These are phyloP conservation scores for Chrysoperla carnea DNA, from an alignment of 1,140 invertebrate genomes.

Conservation along the genomic window DNA sequence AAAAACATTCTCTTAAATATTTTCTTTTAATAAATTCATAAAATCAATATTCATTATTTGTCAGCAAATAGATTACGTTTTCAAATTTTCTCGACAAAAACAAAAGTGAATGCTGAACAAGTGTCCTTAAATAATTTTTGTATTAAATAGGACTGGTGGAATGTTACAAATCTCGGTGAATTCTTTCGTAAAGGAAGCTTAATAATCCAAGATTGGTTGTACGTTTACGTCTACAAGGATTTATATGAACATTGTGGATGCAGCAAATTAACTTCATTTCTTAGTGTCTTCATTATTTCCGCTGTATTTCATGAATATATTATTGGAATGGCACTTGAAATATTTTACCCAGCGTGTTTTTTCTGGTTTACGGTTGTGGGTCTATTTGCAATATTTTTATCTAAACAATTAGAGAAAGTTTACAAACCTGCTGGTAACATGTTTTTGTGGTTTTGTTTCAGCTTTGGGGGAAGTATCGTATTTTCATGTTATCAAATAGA, in stretches of 20 bases:
- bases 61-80: no score
- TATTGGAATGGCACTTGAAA: conserved; percentile 52
- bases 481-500: conserved; percentile 70
- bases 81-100: no score
- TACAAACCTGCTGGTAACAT: conserved; percentile 41
- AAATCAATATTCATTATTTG: no score
- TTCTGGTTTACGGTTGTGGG: conserved; percentile 45
- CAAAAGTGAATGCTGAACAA: no score
- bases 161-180: conserved; percentile 50
- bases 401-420: conserved; percentile 26
- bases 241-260: conserved; percentile 34
- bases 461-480: conserved; percentile 58
- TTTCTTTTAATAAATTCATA: no score
- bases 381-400: conserved; percentile 32
- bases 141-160: conserved; percentile 84
- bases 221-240: conserved; percentile 77
- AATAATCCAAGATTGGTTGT: conserved; percentile 84
- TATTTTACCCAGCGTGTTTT: conserved; percentile 77
- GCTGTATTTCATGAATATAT: conserved; percentile 77
- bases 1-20: no score
- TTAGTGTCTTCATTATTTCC: conserved; percentile 38
- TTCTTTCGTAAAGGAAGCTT: conserved; percentile 88
- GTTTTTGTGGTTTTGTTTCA: conserved; percentile 61
- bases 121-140: no score
- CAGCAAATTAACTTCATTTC: conserved; percentile 26